These are phyloP conservation scores for Porites divaricata DNA, from an alignment of 92 coral and sea anemone species.

Conservation along the genomic window DNA sequence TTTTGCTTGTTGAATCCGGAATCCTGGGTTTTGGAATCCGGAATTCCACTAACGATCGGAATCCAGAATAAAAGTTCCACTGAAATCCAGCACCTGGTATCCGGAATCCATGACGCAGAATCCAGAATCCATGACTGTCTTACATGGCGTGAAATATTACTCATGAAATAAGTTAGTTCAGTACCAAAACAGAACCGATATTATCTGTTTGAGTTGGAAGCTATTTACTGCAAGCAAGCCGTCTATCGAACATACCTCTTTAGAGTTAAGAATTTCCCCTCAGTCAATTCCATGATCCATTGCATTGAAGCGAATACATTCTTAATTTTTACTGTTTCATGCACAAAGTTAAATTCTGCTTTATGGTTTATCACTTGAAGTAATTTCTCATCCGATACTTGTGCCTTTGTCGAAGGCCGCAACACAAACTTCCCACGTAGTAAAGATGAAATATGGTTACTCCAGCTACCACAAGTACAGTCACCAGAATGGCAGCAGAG, in stretches of 20 bases:
- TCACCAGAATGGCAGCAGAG: constrained; percentile 29
- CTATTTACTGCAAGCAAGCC: too few species aligned
- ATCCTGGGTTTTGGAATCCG: too few species aligned
- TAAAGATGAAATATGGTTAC: constrained; percentile 46
- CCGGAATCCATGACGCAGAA: too few species aligned
- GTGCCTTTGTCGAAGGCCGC: constrained; percentile 51
- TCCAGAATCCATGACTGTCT: too few species aligned
- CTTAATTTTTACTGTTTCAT: not conserved
- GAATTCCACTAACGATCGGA: too few species aligned
- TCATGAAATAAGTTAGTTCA: not conserved
- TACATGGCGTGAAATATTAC: not conserved
- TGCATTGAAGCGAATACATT: not conserved
- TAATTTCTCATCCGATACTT: constrained; percentile 15
- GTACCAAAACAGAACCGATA: not conserved
- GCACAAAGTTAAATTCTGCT: not conserved
- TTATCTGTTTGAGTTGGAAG: too few species aligned
- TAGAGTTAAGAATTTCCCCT: not conserved
- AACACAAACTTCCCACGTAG: constrained; percentile 50
- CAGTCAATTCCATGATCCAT: not conserved
- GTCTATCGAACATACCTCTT: not conserved
- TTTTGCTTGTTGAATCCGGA: too few species aligned
- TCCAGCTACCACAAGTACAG: constrained; percentile 31
- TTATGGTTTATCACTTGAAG: not conserved
- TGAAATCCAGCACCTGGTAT: too few species aligned
- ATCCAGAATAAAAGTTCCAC: too few species aligned